These are phyloP conservation scores for Catharus ustulatus DNA, from an alignment of 2,797 vertebrate genomes.

Conservation along the genomic window DNA sequence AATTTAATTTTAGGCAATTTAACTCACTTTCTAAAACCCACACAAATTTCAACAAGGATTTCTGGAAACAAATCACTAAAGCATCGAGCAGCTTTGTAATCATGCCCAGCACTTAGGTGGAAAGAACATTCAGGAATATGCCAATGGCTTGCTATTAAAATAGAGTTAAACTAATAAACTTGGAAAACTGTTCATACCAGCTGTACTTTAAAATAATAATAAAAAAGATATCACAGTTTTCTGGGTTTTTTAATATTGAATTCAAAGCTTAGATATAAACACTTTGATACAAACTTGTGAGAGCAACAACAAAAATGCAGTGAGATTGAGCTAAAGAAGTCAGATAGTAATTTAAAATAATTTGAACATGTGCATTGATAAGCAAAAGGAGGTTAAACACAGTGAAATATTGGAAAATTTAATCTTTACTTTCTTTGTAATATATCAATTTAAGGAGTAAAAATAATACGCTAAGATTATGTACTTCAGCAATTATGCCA, in stretches of 20 bases:
- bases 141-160: not conserved
- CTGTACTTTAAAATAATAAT: not conserved
- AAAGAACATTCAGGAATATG: not conserved
- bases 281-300: not conserved
- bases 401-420: not conserved
- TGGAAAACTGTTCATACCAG: not conserved
- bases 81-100: not conserved
- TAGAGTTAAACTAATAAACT: not conserved
- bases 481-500: not conserved
- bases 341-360: not conserved
- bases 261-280: not conserved
- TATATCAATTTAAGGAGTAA: not conserved
- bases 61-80: not conserved
- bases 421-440: not conserved
- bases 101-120: not conserved
- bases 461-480: not conserved
- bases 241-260: not conserved
- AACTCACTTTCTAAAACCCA: not conserved
- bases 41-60: not conserved
- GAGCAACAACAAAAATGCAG: not conserved
- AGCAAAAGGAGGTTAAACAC: not conserved
- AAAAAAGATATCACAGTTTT: not conserved
- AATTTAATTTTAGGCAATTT: constrained; percentile 1
- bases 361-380: not conserved
- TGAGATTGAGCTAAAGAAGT: not conserved